Conservation (phyloP, 2,113 vertebrate species). For the Chelonoidis abingdonii region DNA sequence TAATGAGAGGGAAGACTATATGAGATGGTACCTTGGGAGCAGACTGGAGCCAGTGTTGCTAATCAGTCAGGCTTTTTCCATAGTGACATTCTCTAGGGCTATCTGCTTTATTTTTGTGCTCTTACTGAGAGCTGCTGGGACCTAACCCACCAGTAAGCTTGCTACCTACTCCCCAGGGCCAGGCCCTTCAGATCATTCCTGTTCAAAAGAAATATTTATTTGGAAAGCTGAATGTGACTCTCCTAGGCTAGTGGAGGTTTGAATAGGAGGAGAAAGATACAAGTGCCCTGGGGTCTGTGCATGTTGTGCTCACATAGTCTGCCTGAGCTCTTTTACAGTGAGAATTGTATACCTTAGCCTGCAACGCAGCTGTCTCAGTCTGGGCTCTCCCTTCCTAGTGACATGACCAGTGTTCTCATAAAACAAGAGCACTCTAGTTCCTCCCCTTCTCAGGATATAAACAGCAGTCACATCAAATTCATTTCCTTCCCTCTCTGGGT, state of each 20-base stretch:
- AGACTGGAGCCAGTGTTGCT: conserved; percentile 19
- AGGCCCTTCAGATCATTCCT: neutral
- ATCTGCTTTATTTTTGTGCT: conserved; percentile 51
- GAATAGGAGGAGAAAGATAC: neutral
- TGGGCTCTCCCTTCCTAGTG: neutral
- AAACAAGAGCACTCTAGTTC: neutral
- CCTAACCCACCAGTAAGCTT: conserved; percentile 26
- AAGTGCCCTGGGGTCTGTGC: neutral
- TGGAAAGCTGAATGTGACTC: neutral
- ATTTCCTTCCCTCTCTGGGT: neutral
- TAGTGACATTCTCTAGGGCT: neutral
- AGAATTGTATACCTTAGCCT: neutral
- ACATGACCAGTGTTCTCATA: accelerated
- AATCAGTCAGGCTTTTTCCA: conserved; percentile 22
- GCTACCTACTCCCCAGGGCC: accelerated
- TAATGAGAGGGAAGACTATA: neutral
- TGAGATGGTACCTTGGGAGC: neutral
- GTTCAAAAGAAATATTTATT: neutral
- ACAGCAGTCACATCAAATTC: neutral
- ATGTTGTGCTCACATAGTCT: neutral
- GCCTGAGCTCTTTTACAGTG: neutral
- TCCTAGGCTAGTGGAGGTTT: neutral
- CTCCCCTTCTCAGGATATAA: neutral
- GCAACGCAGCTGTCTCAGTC: neutral
- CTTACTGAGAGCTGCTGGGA: conserved; percentile 35